Evolutionary conservation across 2,113 vertebrate species (phyloP).

Genomic region (Dromaius novaehollandiae): DNA sequence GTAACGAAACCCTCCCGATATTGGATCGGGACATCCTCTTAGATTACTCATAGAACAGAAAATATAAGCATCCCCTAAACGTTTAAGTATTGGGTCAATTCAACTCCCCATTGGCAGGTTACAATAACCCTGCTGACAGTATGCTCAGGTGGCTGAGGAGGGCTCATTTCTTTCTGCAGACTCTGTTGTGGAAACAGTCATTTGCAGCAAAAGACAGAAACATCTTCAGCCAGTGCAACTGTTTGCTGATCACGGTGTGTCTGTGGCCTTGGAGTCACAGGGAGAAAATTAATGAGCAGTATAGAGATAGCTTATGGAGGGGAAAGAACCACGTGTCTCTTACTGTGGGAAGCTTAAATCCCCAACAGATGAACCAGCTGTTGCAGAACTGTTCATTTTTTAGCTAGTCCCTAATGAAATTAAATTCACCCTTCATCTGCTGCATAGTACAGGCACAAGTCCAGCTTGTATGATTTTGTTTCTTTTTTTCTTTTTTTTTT

Average conservation of each 20-base stretch:
- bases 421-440: background rate
- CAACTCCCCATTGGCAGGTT: background rate
- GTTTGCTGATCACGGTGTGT: background rate
- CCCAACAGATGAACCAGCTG: background rate
- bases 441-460: background rate
- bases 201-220: background rate
- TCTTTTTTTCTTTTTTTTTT: background rate
- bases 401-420: background rate
- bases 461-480: background rate
- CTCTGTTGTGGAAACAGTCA: background rate
- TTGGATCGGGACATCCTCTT: too few species aligned
- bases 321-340: background rate
- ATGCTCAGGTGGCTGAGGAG: background rate
- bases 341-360: background rate
- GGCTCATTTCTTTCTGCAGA: background rate
- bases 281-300: background rate
- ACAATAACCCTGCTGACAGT: background rate
- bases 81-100: background rate
- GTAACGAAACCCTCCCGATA: too few species aligned
- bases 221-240: background rate
- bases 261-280: background rate
- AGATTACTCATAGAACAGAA: background rate
- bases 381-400: background rate
- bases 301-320: background rate
- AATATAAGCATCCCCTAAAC: background rate